These are phyloP conservation scores for Patella depressa DNA, from an alignment of 2,888 invertebrate species.

Conservation along the genomic window DNA sequence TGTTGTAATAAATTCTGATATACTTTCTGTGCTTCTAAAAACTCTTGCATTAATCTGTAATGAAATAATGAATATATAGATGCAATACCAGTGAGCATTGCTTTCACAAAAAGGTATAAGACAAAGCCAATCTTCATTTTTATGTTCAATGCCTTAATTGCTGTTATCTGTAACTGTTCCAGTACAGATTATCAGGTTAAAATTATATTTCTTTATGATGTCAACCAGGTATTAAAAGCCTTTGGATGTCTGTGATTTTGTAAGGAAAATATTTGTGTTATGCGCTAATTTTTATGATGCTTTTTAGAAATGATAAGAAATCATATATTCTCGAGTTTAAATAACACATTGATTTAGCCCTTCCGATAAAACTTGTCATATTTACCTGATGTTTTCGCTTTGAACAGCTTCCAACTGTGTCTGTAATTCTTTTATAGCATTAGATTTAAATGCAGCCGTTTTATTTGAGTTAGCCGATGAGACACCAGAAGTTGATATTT, in stretches of 20 bases:
- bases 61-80: not conserved
- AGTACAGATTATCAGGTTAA: too few relatives aligned
- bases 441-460: slow-evolving; percentile 44
- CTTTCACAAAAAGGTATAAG: not conserved
- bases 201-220: too few relatives aligned
- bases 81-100: not conserved
- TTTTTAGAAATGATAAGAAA: too few relatives aligned
- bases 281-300: too few relatives aligned
- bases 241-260: too few relatives aligned
- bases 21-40: slow-evolving; percentile 82
- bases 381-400: slow-evolving; percentile 61
- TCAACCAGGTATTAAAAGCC: too few relatives aligned
- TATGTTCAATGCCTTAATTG: not conserved
- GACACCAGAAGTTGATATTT: slow-evolving; percentile 77
- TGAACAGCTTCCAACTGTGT: slow-evolving; percentile 57
- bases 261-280: too few relatives aligned
- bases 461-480: slow-evolving; percentile 73
- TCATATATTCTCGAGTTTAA: too few relatives aligned
- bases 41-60: slow-evolving; percentile 80
- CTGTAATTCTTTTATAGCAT: slow-evolving; percentile 48
- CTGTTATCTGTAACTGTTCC: too few relatives aligned
- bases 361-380: not conserved
- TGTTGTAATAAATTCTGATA: slow-evolving; percentile 81
- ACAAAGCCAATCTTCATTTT: not conserved
- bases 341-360: too few relatives aligned